phyloP scores from a whole-genome alignment of 1,140 invertebrate species.

The Prorops nasuta region DNA sequence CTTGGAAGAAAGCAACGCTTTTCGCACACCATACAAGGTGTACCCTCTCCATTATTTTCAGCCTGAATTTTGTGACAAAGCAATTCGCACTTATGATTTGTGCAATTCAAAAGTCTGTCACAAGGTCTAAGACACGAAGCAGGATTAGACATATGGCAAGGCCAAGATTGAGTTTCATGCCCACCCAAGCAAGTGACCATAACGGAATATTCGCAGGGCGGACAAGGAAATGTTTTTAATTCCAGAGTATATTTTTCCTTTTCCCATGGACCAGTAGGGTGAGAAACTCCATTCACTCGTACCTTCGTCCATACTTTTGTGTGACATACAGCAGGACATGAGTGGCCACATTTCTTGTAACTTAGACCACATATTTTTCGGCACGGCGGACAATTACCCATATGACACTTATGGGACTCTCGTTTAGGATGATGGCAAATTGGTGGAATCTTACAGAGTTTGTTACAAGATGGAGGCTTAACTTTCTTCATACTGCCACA shows the following conservation, averaged over 20 bases:
- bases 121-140: constrained; percentile 75
- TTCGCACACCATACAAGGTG: constrained; percentile 70
- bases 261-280: constrained; percentile 77
- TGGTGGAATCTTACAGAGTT: constrained; percentile 71
- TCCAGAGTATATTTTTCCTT: constrained; percentile 65
- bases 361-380: constrained; percentile 68
- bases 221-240: constrained; percentile 68
- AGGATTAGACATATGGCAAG: constrained; percentile 71
- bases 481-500: constrained; percentile 79
- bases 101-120: constrained; percentile 68
- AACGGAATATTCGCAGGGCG: constrained; percentile 69
- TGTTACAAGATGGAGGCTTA: constrained; percentile 75
- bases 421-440: constrained; percentile 76
- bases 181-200: constrained; percentile 76
- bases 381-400: constrained; percentile 83
- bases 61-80: constrained; percentile 68
- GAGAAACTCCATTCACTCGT: constrained; percentile 56
- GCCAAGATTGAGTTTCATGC: constrained; percentile 75
- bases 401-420: constrained; percentile 81
- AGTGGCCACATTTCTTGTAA: constrained; percentile 69
- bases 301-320: constrained; percentile 71
- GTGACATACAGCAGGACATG: constrained; percentile 77
- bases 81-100: constrained; percentile 75
- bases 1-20: constrained; percentile 66
- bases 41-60: constrained; percentile 50